Conservation (phyloP, 2,113 vertebrate species). For the Bombycilla garrulus region DNA sequence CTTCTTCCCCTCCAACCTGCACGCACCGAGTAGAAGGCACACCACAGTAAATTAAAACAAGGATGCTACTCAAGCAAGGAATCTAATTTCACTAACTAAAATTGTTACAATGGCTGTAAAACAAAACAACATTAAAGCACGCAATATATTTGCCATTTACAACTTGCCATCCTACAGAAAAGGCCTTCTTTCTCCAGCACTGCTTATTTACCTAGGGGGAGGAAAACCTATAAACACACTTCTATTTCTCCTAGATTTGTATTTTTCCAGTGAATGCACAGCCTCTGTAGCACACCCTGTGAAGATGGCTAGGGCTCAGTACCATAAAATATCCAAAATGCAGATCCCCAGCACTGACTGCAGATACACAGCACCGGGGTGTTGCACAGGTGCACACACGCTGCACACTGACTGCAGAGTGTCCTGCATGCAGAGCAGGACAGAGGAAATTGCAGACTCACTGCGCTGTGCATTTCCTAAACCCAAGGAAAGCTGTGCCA, state of each 20-base stretch:
- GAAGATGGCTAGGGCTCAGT: not conserved
- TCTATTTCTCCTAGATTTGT: not conserved
- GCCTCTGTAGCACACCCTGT: not conserved
- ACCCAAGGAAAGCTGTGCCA: not conserved
- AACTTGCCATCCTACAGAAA: rapidly evolving
- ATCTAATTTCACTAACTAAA: constrained; percentile 18
- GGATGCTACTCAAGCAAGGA: constrained; percentile 5
- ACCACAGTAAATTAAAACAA: constrained; percentile 19
- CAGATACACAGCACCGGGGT: rapidly evolving
- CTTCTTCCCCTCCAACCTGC: not conserved
- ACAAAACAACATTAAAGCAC: not conserved
- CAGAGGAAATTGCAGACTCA: rapidly evolving
- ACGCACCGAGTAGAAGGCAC: rapidly evolving
- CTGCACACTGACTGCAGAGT: not conserved
- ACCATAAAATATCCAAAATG: not conserved
- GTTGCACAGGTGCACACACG: rapidly evolving
- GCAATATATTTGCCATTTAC: not conserved
- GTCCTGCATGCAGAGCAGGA: not conserved
- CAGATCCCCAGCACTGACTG: not conserved
- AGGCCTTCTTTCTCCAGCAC: not conserved
- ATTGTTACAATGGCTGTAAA: not conserved
- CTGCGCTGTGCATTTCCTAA: not conserved
- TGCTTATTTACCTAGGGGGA: not conserved
- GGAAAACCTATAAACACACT: not conserved
- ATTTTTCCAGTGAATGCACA: not conserved